Evolutionary conservation across 2,113 vertebrate species (phyloP).

Genomic region (Corvus cornix): DNA sequence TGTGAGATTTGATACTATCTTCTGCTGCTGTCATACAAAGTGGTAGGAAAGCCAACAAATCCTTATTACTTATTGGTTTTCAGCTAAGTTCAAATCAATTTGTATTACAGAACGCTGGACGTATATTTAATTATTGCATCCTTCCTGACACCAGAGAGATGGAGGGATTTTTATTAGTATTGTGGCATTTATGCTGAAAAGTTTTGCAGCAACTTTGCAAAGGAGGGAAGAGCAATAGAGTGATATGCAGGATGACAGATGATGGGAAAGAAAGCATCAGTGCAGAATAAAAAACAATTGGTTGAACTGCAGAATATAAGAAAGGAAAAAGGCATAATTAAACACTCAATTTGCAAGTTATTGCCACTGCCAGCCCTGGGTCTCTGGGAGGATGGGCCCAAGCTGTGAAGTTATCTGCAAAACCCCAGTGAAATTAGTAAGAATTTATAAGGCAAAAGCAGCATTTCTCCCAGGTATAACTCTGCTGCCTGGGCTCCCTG

Average conservation of each 20-base stretch:
- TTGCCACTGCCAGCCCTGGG: neutral
- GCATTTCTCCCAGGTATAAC: neutral
- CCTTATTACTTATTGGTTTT: constrained; percentile 56
- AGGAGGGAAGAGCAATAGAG: neutral
- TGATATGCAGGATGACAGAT: neutral
- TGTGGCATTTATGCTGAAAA: neutral
- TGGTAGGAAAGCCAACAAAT: constrained; percentile 35
- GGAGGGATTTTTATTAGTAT: neutral
- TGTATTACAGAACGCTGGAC: neutral
- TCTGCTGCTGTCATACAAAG: constrained; percentile 18
- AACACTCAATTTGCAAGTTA: neutral
- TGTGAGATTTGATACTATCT: neutral
- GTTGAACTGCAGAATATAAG: neutral
- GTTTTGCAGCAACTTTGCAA: neutral
- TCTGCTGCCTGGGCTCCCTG: neutral
- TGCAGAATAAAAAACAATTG: neutral
- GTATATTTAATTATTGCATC: neutral
- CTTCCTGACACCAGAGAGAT: neutral
- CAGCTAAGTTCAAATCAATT: constrained; percentile 43
- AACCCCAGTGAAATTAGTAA: neutral
- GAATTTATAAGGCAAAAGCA: neutral
- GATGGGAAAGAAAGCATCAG: neutral
- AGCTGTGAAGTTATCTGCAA: neutral
- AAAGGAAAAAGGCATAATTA: neutral
- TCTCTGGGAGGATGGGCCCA: neutral